phyloP scores from a whole-genome alignment of 2,888 invertebrate genomes.

The Monopis laevigella region DNA sequence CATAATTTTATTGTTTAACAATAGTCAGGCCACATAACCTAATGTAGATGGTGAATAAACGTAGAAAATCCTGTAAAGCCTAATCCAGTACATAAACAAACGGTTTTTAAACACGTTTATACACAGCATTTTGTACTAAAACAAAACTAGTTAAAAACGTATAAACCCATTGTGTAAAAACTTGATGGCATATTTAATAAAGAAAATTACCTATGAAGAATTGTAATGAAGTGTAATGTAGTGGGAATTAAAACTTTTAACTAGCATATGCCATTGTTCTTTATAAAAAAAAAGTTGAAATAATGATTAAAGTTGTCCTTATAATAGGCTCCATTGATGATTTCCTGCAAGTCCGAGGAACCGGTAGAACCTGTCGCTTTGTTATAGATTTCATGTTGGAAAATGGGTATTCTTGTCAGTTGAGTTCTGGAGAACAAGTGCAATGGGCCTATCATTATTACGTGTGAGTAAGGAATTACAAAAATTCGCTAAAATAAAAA shows the following conservation, averaged over 20 bases:
- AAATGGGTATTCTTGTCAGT: constrained; percentile 5
- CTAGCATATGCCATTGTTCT: constrained; percentile 10
- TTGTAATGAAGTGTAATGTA: no score
- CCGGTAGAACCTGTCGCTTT: constrained; percentile 5
- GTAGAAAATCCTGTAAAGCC: no score
- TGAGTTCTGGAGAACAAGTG: background rate
- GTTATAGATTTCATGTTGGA: constrained; percentile 10
- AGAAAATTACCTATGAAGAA: background rate
- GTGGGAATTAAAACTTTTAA: constrained; percentile 8
- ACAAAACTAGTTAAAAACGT: no score
- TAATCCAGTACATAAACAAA: no score
- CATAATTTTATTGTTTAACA: no score
- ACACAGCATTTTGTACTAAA: no score
- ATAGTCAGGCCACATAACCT: no score
- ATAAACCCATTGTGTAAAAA: no score
- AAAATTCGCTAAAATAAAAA: no score
- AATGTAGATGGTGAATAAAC: no score
- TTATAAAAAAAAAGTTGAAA: constrained; percentile 4
- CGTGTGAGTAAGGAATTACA: constrained; percentile 30
- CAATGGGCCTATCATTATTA: constrained; percentile 41
- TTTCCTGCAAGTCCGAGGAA: constrained; percentile 12
- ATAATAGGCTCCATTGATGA: constrained; percentile 11
- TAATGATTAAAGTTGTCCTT: constrained; percentile 10
- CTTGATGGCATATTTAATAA: background rate
- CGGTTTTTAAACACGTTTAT: no score